Evolutionary conservation across 2,888 invertebrate species (phyloP), one percentile per base, ranked within the genome.

Genomic region (Epinotia ramella): DNA sequence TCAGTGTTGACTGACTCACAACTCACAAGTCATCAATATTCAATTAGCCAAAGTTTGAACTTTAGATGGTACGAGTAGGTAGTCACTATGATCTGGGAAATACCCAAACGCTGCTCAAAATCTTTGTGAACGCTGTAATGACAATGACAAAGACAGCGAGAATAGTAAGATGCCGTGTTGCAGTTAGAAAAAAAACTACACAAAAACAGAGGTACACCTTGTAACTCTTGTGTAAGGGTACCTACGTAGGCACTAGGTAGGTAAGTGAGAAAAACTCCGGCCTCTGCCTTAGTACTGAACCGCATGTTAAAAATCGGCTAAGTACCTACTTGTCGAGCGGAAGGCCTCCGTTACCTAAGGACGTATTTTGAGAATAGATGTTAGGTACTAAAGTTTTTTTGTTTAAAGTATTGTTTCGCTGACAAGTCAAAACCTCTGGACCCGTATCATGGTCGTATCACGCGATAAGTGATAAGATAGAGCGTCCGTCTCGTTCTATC

Each of bases 11-110:
- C 46, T 69, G 46, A 69, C 49, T 60, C 57, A 73, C 20, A 53
- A 69, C 49, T 60, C 57, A 73, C 20, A 53, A 18, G 62, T 53
- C 33, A 69, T 70, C 57, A 74, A 69, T 69, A 74, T 49, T 74
- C 74, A 49, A 70, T 74, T 69, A 74, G 20, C 44, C 46, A 40
- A 64, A 64, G 24, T 46, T 44, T 64, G 64, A 46, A 64, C 64
- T 64, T 16, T 11, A 62, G 49, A 49, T 49, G n/a, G 40, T 62
- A 62, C 24, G 24, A 28, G 24, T 28, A 28, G 11, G 62, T 33
- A 62, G 24, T 24, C 24, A 28, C 62, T 9, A 65, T 67, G n/a
- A 59, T 70, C 57, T 59, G 6, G 62, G 64, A 64, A 74, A 65
- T 33, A 70, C 64, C 59, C 69, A 59, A 65, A 71, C 12, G 16